Base-by-base conservation (phyloP, 1,140 invertebrate genomes). In the Grapholita molesta region DNA sequence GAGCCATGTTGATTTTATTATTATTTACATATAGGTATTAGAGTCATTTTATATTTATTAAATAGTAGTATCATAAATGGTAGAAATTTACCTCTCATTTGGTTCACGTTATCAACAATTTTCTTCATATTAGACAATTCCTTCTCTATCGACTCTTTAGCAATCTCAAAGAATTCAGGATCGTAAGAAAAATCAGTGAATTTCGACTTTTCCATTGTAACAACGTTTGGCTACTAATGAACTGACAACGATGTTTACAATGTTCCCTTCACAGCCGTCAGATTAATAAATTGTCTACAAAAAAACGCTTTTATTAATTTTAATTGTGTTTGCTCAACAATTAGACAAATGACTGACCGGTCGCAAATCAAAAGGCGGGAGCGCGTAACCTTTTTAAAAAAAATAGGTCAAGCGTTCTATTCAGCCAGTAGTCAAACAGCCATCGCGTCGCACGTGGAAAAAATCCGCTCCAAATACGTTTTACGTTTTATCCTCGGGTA, bases 51-150 rank as follows among this genome's bases (percentile, higher is more conserved):
- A n/a, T n/a, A n/a, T n/a, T n/a, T n/a, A n/a, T n/a, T n/a, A n/a
- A n/a, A n/a, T n/a, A n/a, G n/a, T n/a, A n/a, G n/a, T n/a, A n/a
- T n/a, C n/a, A n/a, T n/a, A n/a, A n/a, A n/a, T n/a, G n/a, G n/a
- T n/a, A n/a, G n/a, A n/a, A n/a, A n/a, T n/a, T n/a, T n/a, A 88
- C 87, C 87, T 86, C 85, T 75, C 84, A 87, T 85, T 76, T 85
- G 82, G 64, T 77, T 87, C 1, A 89, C 71, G 53, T 73, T 77
- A 64, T 90, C 82, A 2, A 81, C 72, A 32, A 82, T 69, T 73
- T 82, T 87, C 71, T 85, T 87, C 65, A 90, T 67, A 72, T 83
- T 72, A 9, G 76, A 78, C 15, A 90, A 70, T 25, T 83, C 77
- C 23, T 77, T 80, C 38, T 86, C 80, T 18, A 89, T 84, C 5